Conservation (phyloP, 2,888 invertebrate genomes). For the Cephalotes varians region DNA sequence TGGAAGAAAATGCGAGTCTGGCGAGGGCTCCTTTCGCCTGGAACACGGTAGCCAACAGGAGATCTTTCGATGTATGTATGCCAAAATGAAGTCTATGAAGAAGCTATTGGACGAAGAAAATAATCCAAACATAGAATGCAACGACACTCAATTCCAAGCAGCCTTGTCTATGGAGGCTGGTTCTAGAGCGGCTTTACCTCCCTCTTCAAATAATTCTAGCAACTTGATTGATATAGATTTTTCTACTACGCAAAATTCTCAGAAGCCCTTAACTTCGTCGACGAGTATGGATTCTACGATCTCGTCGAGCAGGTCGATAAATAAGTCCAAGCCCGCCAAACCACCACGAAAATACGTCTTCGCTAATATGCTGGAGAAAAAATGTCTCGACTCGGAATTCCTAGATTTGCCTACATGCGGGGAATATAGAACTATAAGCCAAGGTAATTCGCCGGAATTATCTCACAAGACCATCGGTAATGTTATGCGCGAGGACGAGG, state of each 20-base stretch:
- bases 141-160: slow-evolving; percentile 91
- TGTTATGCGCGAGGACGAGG: slow-evolving; percentile 83
- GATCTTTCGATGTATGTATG: slow-evolving; percentile 92
- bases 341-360: slow-evolving; percentile 88
- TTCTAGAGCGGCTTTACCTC: slow-evolving; percentile 93
- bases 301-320: slow-evolving; percentile 86
- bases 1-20: slow-evolving; percentile 94
- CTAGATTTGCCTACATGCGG: slow-evolving; percentile 87
- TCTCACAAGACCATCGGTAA: slow-evolving; percentile 72
- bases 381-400: slow-evolving; percentile 84
- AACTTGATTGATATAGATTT: slow-evolving; percentile 86
- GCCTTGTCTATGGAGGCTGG: slow-evolving; percentile 93
- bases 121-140: slow-evolving; percentile 87
- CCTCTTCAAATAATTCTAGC: slow-evolving; percentile 87
- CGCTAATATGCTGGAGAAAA: slow-evolving; percentile 79
- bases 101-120: slow-evolving; percentile 92
- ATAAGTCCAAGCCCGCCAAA: slow-evolving; percentile 89
- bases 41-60: slow-evolving; percentile 94
- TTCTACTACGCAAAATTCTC: slow-evolving; percentile 82
- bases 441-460: slow-evolving; percentile 85
- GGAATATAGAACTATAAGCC: slow-evolving; percentile 87
- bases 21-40: slow-evolving; percentile 93
- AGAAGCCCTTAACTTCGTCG: slow-evolving; percentile 75
- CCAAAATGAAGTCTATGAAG: slow-evolving; percentile 96
- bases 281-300: slow-evolving; percentile 74